Evolutionary conservation across 2,888 invertebrate genomes (phyloP).

Genomic region (Nymphalis urticae): DNA sequence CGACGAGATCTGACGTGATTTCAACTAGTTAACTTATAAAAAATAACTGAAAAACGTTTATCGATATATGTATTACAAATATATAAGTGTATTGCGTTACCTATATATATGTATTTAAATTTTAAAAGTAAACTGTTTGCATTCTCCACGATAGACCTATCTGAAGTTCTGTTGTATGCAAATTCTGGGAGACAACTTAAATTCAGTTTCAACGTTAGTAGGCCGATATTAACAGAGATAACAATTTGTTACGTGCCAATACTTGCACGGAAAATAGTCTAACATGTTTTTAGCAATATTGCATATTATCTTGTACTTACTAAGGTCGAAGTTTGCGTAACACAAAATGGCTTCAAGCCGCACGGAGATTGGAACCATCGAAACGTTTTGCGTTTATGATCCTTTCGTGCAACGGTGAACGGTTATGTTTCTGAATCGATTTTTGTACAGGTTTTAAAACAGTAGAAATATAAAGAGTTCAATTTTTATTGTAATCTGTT

Average conservation of each 20-base stretch:
- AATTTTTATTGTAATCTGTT: conserved; percentile 12
- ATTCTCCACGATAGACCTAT: not conserved
- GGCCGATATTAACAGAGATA: conserved; percentile 30
- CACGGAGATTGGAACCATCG: conserved; percentile 43
- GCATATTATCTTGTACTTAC: not conserved
- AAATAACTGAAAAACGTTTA: too few relatives aligned
- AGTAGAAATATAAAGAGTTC: conserved; percentile 9
- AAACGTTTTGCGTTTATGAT: conserved; percentile 43
- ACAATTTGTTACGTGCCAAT: conserved; percentile 29
- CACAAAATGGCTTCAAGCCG: conserved; percentile 30
- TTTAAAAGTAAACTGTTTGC: too few relatives aligned
- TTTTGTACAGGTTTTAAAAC: conserved; percentile 27
- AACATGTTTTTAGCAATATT: conserved; percentile 6
- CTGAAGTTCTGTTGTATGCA: conserved; percentile 20
- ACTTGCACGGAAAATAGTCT: conserved; percentile 24
- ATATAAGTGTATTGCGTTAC: not conserved
- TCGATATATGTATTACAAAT: too few relatives aligned
- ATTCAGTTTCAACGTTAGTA: conserved; percentile 14
- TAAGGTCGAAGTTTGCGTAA: conserved; percentile 15
- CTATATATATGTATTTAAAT: not conserved
- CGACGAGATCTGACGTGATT: too few relatives aligned
- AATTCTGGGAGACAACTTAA: conserved; percentile 29
- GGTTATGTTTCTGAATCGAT: conserved; percentile 36
- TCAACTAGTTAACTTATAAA: too few relatives aligned
- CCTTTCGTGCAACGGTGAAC: conserved; percentile 47